Conservation (phyloP, 2,888 invertebrate genomes). For the Melanotus villosus region DNA sequence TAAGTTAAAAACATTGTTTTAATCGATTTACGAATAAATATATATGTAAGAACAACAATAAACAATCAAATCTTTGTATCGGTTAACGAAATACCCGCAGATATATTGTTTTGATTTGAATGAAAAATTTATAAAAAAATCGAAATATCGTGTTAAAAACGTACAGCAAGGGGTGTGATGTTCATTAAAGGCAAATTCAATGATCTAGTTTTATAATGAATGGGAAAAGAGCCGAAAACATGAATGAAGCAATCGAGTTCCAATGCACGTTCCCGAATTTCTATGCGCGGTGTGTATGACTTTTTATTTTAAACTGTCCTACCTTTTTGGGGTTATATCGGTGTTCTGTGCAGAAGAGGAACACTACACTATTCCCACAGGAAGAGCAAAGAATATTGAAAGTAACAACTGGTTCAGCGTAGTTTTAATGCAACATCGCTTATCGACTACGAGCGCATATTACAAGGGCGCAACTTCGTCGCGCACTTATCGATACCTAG, state of each 20-base stretch:
- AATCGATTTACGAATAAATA: too few relatives aligned
- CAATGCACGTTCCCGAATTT: not conserved
- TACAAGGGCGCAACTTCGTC: slow-evolving; percentile 62
- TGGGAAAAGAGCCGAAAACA: slow-evolving; percentile 4
- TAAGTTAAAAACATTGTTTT: too few relatives aligned
- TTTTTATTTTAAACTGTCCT: not conserved
- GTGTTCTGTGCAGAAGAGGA: slow-evolving; percentile 26
- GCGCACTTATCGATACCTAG: slow-evolving; percentile 67
- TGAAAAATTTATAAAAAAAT: not conserved
- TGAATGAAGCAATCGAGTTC: slow-evolving; percentile 18
- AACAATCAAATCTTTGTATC: too few relatives aligned
- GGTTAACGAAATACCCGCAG: too few relatives aligned
- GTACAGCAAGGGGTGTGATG: not conserved
- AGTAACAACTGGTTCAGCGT: slow-evolving; percentile 46
- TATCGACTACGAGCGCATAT: slow-evolving; percentile 65
- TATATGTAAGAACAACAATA: too few relatives aligned
- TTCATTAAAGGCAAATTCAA: not conserved
- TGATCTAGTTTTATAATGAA: not conserved
- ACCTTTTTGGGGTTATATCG: slow-evolving; percentile 34
- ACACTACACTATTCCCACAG: slow-evolving; percentile 47
- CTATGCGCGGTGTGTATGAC: too few relatives aligned
- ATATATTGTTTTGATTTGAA: not conserved
- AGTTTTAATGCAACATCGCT: slow-evolving; percentile 49
- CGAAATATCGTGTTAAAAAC: not conserved
- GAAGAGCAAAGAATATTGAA: slow-evolving; percentile 47